Evolutionary conservation across 2,113 vertebrate species (phyloP), one percentile per base, ranked within the genome.

Genomic region (Tachysurus vachellii): DNA sequence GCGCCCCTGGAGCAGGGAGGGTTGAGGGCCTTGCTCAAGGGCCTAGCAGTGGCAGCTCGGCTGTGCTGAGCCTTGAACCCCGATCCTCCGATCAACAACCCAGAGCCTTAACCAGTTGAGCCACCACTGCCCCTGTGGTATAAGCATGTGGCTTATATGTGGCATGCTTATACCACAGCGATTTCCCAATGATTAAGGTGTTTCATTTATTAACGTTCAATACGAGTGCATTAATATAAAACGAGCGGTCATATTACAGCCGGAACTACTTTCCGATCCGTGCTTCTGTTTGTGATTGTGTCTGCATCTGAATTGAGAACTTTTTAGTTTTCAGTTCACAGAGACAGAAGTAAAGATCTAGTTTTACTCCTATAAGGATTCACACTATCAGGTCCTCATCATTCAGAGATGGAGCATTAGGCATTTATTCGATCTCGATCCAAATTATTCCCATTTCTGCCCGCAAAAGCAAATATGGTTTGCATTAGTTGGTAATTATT

Each of bases 401-500:
- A 59, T 80, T 80, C 77, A 80, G 28, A 80, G 16, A 2, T 28
- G 47, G 56, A 19, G 71, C 13, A 44, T 21, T 31, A 71, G 84
- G 84, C 68, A 82, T 62, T 56, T 61, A 56, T 75, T 62, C 28
- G 61, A 66, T 62, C 64, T 44, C 64, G 59, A 86, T 47, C 77
- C 85, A 85, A 70, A 80, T 82, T 70, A 75, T 89, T 85, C 86
- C 77, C 85, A 42, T 73, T 88, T 68, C 47, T 83, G 84, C 68
- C 64, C 44, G 23, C 13, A 56, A 87, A 86, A 83, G 44, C 57
- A 82, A 85, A 84, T 80, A 54, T 82, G 68, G 57, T 82, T 89
- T 88, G 88, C 79, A 87, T 89, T 87, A 88, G 87, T 56, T 76
- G 0, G 23, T 89, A 85, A 88, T 89, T 79, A 86, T 61, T 83